Percentiles rank a stretch among this genome's conserved stretches.
Evolutionary conservation across 2,797 vertebrate species (phyloP).

Genomic region (Nasua narica): DNA sequence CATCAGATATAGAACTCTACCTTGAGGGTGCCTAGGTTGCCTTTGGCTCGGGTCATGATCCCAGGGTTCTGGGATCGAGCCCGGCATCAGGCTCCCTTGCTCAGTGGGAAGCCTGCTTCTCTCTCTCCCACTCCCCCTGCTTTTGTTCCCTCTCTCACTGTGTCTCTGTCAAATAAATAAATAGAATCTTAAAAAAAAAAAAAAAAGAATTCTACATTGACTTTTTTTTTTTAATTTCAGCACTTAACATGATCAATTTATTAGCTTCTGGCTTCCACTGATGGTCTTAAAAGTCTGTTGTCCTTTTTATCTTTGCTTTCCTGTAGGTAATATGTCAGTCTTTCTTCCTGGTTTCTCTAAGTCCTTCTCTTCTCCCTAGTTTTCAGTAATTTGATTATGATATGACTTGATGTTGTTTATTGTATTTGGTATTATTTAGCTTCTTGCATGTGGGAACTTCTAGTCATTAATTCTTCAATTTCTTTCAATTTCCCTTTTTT

Average conservation of each 20-base stretch:
- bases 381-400: background rate
- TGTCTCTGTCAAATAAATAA: no score
- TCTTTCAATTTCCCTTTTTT: background rate
- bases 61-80: no score
- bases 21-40: no score
- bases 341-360: background rate
- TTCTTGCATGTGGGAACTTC: background rate
- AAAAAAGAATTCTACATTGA: background rate
- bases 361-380: background rate
- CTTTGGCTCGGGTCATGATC: no score
- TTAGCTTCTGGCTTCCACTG: background rate
- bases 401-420: background rate
- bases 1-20: background rate
- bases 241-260: background rate
- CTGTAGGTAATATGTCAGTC: background rate
- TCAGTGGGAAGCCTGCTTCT: no score
- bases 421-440: background rate
- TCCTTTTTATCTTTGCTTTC: background rate
- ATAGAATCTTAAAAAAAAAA: no score
- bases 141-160: no score
- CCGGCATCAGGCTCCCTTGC: no score
- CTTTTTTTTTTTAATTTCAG: background rate
- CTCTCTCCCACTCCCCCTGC: no score
- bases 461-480: background rate
- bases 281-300: background rate